Evolutionary conservation across 2,888 invertebrate species (phyloP).

Genomic region (Beris morrisii): DNA sequence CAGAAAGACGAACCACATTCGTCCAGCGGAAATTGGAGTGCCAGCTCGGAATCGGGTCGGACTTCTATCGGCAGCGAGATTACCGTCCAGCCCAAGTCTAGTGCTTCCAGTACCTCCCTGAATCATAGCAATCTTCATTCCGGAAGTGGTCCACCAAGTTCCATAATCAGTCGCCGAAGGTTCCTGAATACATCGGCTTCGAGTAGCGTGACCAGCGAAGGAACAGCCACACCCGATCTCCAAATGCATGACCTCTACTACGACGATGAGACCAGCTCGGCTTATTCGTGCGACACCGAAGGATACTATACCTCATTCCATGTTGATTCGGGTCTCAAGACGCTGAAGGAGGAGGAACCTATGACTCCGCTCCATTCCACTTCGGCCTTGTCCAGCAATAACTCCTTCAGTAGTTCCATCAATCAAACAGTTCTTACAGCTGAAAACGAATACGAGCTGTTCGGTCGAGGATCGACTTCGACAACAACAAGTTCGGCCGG

Average conservation of each 20-base stretch:
- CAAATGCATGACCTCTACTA: slow-evolving; percentile 70
- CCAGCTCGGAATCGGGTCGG: slow-evolving; percentile 85
- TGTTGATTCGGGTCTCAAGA: slow-evolving; percentile 90
- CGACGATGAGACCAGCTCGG: slow-evolving; percentile 87
- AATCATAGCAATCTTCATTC: slow-evolving; percentile 60
- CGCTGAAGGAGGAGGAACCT: slow-evolving; percentile 76
- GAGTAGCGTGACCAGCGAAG: slow-evolving; percentile 82
- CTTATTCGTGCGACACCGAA: slow-evolving; percentile 95
- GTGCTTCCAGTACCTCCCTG: slow-evolving; percentile 70
- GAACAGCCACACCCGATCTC: slow-evolving; percentile 80
- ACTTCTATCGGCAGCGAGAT: slow-evolving; percentile 85
- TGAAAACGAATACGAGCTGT: slow-evolving; percentile 88
- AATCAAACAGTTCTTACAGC: slow-evolving; percentile 72
- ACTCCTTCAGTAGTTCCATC: slow-evolving; percentile 69
- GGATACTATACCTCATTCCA: slow-evolving; percentile 98
- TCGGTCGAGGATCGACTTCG: slow-evolving; percentile 88
- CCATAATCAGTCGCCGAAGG: slow-evolving; percentile 67
- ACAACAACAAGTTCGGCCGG: slow-evolving; percentile 90
- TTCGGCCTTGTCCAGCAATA: slow-evolving; percentile 64
- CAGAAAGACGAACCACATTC: slow-evolving; percentile 83
- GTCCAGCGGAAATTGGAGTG: slow-evolving; percentile 93
- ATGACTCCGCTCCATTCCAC: slow-evolving; percentile 74
- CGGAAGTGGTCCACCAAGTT: slow-evolving; percentile 65
- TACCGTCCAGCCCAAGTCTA: slow-evolving; percentile 69
- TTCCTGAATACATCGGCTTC: slow-evolving; percentile 76